phyloP scores from a whole-genome alignment of 53 echinoderm and acorn worm species.

The Echinarachnius parma region DNA sequence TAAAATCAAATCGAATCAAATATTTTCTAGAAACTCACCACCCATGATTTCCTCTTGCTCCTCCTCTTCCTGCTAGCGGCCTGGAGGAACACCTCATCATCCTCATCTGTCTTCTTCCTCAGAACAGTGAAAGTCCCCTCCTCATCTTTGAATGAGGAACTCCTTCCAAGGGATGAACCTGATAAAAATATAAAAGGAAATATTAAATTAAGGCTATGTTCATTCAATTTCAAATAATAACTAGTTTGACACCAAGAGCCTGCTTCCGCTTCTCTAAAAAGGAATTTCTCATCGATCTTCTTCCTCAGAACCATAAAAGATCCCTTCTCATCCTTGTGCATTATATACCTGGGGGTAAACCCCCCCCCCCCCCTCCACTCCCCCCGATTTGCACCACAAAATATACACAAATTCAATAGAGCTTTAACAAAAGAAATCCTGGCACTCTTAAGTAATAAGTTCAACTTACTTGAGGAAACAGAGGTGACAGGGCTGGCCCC shows the following conservation, averaged over 20 bases:
- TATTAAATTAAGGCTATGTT: background rate
- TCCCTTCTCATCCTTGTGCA: too few relatives aligned
- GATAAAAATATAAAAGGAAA: background rate
- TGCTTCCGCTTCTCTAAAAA: too few relatives aligned
- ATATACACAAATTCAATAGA: too few relatives aligned
- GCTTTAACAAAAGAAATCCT: too few relatives aligned
- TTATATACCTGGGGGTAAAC: too few relatives aligned
- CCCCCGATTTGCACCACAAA: too few relatives aligned
- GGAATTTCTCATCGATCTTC: too few relatives aligned
- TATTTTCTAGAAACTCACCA: conserved; percentile 48
- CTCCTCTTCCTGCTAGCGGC: conserved; percentile 55
- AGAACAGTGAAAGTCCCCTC: conserved; percentile 60
- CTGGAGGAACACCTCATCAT: conserved; percentile 64
- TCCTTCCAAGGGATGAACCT: conserved; percentile 11
- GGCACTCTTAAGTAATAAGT: too few relatives aligned
- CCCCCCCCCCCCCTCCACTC: too few relatives aligned
- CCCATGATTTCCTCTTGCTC: conserved; percentile 49
- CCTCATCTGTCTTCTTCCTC: conserved; percentile 69
- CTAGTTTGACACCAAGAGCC: too few relatives aligned
- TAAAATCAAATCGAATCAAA: too few relatives aligned
- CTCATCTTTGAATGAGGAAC: conserved; percentile 44
- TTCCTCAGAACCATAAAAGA: too few relatives aligned
- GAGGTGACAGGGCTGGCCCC: conserved; percentile 15
- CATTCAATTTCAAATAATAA: background rate
- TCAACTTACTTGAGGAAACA: conserved; percentile 31